phyloP scores from a whole-genome alignment of 2,113 vertebrate genomes.

The Phyllopteryx taeniolatus region DNA sequence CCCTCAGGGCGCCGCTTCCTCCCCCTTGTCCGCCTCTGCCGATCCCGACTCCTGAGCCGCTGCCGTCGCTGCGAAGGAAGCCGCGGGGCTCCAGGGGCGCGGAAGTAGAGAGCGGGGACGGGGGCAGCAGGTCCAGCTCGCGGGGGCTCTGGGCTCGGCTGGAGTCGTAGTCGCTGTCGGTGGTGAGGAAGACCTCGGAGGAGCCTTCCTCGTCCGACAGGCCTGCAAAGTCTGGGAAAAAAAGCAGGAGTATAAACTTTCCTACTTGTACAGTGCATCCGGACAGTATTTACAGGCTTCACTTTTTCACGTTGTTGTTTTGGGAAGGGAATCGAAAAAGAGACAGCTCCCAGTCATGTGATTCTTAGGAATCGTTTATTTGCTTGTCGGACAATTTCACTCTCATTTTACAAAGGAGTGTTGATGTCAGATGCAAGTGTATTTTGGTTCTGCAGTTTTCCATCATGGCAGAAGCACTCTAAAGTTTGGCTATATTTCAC shows the following conservation, averaged over 20 bases:
- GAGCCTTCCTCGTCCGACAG: constrained; percentile 85
- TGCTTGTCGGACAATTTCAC: too few relatives aligned
- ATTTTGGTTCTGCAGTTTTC: too few relatives aligned
- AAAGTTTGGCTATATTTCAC: too few relatives aligned
- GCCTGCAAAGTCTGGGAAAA: constrained; percentile 73
- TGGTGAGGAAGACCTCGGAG: constrained; percentile 87
- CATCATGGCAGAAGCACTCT: too few relatives aligned
- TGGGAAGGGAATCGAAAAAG: too few relatives aligned
- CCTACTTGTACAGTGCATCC: neutral
- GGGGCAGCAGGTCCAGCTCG: constrained; percentile 81
- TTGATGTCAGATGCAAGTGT: too few relatives aligned
- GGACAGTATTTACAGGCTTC: too few relatives aligned
- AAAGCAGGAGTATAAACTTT: neutral
- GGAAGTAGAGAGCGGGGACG: constrained; percentile 66
- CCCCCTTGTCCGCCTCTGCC: constrained; percentile 35
- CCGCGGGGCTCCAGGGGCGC: constrained; percentile 49
- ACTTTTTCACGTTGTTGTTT: too few relatives aligned
- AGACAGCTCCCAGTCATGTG: too few relatives aligned
- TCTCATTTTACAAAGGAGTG: too few relatives aligned
- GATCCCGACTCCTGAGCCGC: constrained; percentile 38
- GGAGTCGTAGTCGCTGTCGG: constrained; percentile 86
- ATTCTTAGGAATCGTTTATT: too few relatives aligned
- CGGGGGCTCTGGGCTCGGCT: constrained; percentile 84
- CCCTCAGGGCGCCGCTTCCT: constrained; percentile 53
- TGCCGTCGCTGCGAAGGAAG: constrained; percentile 59